A percentile compares a stretch with the other conserved stretches of the same genome.
phyloP scores from a whole-genome alignment of 2,797 vertebrate species.

The Gymnoscopelus microlampas region DNA sequence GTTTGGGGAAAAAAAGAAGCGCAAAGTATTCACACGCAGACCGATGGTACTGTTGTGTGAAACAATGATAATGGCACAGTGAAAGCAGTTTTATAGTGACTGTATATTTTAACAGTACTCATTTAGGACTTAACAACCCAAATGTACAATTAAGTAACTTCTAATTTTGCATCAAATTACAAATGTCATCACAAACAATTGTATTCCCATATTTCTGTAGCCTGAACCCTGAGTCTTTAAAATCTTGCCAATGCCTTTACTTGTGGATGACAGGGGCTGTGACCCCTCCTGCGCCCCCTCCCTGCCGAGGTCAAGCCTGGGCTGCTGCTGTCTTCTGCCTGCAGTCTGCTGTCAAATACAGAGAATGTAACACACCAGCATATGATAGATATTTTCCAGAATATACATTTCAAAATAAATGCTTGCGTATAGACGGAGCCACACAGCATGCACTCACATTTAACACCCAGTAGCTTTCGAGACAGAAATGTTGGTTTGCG shows the following conservation, averaged over 20 bases:
- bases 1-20: slow-evolving; percentile 7
- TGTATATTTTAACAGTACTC: not conserved
- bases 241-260: too few relatives aligned
- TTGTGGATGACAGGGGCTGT: not conserved
- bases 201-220: not conserved
- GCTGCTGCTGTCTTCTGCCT: too few relatives aligned
- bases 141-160: not conserved
- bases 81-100: not conserved
- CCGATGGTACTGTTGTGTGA: not conserved
- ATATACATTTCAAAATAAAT: slow-evolving; percentile 13
- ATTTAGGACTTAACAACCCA: not conserved
- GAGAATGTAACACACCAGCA: not conserved
- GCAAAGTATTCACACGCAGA: not conserved
- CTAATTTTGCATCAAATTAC: not conserved
- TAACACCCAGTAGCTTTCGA: not conserved
- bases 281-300: too few relatives aligned
- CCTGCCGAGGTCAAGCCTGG: too few relatives aligned
- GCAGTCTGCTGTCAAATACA: too few relatives aligned
- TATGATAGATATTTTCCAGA: not conserved
- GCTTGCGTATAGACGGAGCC: not conserved
- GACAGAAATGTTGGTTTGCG: too few relatives aligned
- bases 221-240: not conserved
- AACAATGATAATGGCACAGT: slow-evolving; percentile 1
- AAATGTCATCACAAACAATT: not conserved
- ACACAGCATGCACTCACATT: slow-evolving; percentile 1